Conservation (phyloP, 2,888 invertebrate genomes). For the Napeogenes sylphis region DNA sequence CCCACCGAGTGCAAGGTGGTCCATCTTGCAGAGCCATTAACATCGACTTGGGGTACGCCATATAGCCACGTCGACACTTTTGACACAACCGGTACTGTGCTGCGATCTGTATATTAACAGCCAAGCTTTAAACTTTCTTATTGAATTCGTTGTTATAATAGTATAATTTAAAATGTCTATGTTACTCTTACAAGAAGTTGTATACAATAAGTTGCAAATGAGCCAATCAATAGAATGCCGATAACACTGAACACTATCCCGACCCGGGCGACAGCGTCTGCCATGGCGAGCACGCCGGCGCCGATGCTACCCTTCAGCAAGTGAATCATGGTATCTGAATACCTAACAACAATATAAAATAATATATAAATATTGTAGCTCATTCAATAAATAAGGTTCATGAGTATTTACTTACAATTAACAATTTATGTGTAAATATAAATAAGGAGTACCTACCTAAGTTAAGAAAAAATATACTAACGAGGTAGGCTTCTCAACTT, state of each 20-base stretch:
- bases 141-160: neutral
- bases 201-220: conserved; percentile 85
- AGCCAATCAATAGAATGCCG: conserved; percentile 80
- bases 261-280: conserved; percentile 69
- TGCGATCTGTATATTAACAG: conserved; percentile 57
- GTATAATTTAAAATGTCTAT: too few species aligned
- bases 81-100: conserved; percentile 77
- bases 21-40: conserved; percentile 83
- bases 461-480: conserved; percentile 56
- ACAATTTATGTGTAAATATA: too few species aligned
- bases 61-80: conserved; percentile 71
- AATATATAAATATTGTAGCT: neutral
- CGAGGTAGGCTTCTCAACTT: conserved; percentile 83
- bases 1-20: conserved; percentile 70
- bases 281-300: conserved; percentile 96
- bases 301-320: conserved; percentile 95
- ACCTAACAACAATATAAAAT: conserved; percentile 73
- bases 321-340: conserved; percentile 91
- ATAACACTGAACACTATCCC: conserved; percentile 81
- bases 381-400: neutral
- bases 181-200: conserved; percentile 79
- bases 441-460: neutral
- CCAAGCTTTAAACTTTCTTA: neutral
- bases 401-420: neutral
- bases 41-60: conserved; percentile 88